phyloP scores from a whole-genome alignment of 2,888 invertebrate genomes.

The Caenorhabditis macrosperma region DNA sequence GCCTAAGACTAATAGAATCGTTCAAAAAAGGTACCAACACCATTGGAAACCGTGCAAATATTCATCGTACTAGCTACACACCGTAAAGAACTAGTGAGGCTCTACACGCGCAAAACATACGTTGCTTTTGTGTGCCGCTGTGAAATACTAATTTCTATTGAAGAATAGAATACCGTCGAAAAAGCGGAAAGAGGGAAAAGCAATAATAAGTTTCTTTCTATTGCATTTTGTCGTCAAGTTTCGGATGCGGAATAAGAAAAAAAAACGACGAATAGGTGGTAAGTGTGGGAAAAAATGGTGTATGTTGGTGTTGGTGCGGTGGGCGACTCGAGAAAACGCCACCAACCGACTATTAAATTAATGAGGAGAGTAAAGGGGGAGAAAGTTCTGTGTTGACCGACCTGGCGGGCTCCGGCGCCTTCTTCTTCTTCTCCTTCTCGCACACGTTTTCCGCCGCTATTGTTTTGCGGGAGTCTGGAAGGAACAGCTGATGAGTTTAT shows the following conservation, averaged over 20 bases:
- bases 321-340: neutral
- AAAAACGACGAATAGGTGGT: neutral
- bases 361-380: conserved; percentile 36
- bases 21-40: no score
- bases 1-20: no score
- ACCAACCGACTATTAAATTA: conserved; percentile 38
- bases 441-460: neutral
- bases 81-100: neutral
- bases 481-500: conserved; percentile 46
- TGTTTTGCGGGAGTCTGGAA: conserved; percentile 7
- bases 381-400: conserved; percentile 37
- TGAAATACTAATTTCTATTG: neutral
- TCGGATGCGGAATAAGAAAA: no score
- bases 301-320: conserved; percentile 20
- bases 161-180: neutral
- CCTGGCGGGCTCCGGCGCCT: no score
- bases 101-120: neutral
- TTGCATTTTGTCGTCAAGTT: no score
- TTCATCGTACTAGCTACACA: no score
- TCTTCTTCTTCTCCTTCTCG: neutral
- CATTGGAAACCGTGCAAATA: no score
- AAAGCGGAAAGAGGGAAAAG: neutral
- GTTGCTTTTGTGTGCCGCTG: conserved; percentile 4
- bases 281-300: conserved; percentile 9
- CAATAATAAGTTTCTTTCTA: neutral